Percentiles rank a stretch among this genome's conserved stretches.
Evolutionary conservation across 1,140 invertebrate species (phyloP).

Genomic region (Teleogryllus occipitalis): DNA sequence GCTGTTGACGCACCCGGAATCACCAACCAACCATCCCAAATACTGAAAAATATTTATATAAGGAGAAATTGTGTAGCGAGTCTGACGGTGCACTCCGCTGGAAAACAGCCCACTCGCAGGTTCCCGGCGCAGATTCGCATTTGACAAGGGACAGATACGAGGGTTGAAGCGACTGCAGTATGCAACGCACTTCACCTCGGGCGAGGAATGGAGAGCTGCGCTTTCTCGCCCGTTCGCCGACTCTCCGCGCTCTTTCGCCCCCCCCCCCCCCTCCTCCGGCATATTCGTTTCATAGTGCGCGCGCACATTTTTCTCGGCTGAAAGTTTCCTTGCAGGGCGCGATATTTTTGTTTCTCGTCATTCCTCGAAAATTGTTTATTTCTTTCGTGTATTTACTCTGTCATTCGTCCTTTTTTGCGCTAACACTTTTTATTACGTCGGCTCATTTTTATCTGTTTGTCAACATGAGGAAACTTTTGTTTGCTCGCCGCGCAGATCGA

Average conservation of each 20-base stretch:
- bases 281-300: neutral
- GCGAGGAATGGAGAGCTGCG: too few relatives aligned
- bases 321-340: neutral
- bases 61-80: too few relatives aligned
- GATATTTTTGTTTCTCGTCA: neutral
- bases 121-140: too few relatives aligned
- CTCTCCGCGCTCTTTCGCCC: neutral
- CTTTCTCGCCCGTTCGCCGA: too few relatives aligned
- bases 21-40: too few relatives aligned
- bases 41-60: too few relatives aligned
- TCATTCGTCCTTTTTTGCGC: neutral
- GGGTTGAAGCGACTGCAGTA: too few relatives aligned
- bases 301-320: neutral
- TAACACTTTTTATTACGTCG: neutral
- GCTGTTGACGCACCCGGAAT: too few relatives aligned
- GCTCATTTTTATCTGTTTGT: constrained; percentile 5
- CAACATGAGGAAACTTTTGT: constrained; percentile 2
- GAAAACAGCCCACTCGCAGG: too few relatives aligned
- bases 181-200: too few relatives aligned
- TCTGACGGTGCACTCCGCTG: too few relatives aligned
- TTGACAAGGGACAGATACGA: too few relatives aligned
- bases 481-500: neutral
- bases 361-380: constrained; percentile 5
- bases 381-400: neutral
- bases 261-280: neutral